phyloP scores from a whole-genome alignment of 2,888 invertebrate species.

The Tipula helvola region DNA sequence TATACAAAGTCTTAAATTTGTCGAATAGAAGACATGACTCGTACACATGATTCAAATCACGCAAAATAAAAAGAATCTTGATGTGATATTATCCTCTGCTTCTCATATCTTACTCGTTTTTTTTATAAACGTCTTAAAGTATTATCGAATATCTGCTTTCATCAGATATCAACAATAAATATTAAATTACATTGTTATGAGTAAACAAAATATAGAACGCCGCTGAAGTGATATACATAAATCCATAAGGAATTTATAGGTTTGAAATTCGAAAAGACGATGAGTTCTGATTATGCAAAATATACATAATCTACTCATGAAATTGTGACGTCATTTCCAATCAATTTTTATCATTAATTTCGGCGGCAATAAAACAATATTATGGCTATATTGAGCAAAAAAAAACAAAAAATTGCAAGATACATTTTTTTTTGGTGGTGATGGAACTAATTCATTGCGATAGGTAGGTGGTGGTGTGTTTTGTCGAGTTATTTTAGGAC shows the following conservation, averaged over 20 bases:
- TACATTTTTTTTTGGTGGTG: background rate
- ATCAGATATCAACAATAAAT: background rate
- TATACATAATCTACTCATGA: background rate
- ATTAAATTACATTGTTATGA: background rate
- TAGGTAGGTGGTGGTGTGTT: background rate
- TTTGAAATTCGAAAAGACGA: background rate
- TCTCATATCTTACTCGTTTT: background rate
- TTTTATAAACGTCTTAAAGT: background rate
- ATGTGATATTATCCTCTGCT: background rate
- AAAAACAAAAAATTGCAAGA: background rate
- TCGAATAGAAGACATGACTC: background rate
- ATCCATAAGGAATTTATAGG: background rate
- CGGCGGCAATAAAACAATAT: background rate
- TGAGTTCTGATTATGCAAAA: background rate
- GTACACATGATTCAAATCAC: background rate
- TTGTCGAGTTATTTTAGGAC: background rate
- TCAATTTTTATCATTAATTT: background rate
- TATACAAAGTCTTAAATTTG: background rate
- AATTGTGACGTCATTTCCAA: background rate
- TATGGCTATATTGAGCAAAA: background rate
- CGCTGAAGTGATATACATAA: background rate
- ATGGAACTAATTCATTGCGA: background rate
- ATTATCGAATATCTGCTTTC: background rate
- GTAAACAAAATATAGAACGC: background rate
- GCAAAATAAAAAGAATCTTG: background rate